Evolutionary conservation across 2,113 vertebrate species (phyloP).

Genomic region (Dolichotis patagonum): DNA sequence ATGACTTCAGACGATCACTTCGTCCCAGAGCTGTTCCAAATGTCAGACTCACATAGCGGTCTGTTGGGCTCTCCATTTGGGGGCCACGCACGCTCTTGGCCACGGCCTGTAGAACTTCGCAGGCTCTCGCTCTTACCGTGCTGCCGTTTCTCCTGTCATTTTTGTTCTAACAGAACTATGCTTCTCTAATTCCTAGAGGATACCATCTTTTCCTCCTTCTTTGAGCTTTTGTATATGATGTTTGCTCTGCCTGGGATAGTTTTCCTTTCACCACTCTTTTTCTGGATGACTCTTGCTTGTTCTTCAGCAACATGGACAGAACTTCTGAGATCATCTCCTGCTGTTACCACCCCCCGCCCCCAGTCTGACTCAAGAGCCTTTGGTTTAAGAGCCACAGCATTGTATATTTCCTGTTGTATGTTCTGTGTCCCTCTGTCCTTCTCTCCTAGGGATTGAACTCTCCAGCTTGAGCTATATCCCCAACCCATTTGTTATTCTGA

Average conservation of each 20-base stretch:
- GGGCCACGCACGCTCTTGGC: background rate
- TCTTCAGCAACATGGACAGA: background rate
- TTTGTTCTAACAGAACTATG: background rate
- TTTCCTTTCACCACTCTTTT: background rate
- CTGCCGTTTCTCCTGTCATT: background rate
- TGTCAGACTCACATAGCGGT: background rate
- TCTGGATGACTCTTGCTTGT: background rate
- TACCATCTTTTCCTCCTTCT: background rate
- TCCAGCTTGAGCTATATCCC: background rate
- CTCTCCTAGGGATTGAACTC: background rate
- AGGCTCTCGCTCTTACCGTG: background rate
- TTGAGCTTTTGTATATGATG: background rate
- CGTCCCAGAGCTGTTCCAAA: background rate
- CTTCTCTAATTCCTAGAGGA: background rate
- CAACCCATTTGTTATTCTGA: background rate
- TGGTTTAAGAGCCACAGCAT: background rate
- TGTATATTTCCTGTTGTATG: background rate
- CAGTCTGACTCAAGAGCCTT: background rate
- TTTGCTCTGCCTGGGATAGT: background rate
- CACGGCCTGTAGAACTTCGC: background rate
- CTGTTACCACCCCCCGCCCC: background rate
- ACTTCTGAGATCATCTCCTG: conserved; percentile 15
- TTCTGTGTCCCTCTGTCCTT: background rate
- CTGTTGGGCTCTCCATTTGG: accelerated
- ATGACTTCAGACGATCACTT: background rate